Base-by-base conservation (phyloP, 1,140 invertebrate genomes). In the Lysiphlebus fabarum region DNA sequence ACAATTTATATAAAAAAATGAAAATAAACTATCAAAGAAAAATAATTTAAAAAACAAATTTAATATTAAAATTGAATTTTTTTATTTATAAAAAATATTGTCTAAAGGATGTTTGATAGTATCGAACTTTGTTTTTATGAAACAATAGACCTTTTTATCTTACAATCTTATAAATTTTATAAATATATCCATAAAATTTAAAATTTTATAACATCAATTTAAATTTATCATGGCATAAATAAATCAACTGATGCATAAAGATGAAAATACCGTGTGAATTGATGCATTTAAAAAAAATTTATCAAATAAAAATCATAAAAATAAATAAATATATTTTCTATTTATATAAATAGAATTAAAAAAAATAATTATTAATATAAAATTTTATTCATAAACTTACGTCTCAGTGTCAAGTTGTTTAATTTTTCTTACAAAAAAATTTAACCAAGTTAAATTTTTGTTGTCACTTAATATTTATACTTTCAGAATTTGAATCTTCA, bases 261-360 rank as follows among this genome's bases (percentile, higher is more conserved):
- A 50, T 47, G 56, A 40, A 49, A 58, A 58, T 58, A 50, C 56
- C 40, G 56, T 50, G 47, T 51, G 47, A 58, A 50, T 58, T 48
- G 56, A 58, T 38, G 56, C 48, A 38, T 49, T 38, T 58, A 58
- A 51, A 33, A n/a, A n/a, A 6, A 43, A n/a, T 43, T 43, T 3
- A 43, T n/a, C 6, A 43, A 43, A 43, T 10, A 12, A 43, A 43
- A 11, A 26, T 26, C 17, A 26, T 26, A 26, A 26, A 1, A 26
- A 26, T 26, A 26, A 26, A 26, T 26, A 26, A 1, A 26, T 26
- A n/a, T n/a, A n/a, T 26, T 26, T 38, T 8, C 2, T 42, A 55
- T 49, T 60, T 55, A 48, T 53, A 42, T 12, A 37, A 43, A 60
- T 55, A 36, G 34, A 60, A 51, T 60, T 49, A 60, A 51, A 26